Conservation (phyloP, 2,888 invertebrate species). For the Geotrupes spiniger region DNA sequence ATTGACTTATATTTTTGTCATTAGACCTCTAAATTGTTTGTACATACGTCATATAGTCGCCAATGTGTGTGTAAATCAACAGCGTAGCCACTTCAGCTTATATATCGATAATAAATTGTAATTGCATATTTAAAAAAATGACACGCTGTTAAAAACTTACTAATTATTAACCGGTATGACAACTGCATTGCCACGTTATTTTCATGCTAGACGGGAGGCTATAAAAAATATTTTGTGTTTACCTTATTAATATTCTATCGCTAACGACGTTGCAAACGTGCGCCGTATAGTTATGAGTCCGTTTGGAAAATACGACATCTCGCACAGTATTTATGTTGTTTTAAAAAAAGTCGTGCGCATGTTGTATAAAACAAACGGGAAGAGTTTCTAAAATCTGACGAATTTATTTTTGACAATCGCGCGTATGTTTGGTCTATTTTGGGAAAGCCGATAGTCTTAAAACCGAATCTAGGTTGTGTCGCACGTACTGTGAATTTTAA, state of each 20-base stretch:
- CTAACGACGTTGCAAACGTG: constrained; percentile 14
- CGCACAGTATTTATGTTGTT: constrained; percentile 17
- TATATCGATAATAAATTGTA: no score
- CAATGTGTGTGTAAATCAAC: no score
- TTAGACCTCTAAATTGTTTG: no score
- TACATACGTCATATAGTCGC: no score
- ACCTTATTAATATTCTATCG: constrained; percentile 21
- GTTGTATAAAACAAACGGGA: constrained; percentile 5
- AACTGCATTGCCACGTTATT: constrained; percentile 17
- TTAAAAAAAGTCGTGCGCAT: constrained; percentile 9
- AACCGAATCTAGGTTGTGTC: neutral
- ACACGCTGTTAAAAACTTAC: no score
- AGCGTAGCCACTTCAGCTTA: no score
- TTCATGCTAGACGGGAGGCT: constrained; percentile 13
- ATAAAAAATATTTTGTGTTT: constrained; percentile 18
- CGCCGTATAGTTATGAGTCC: constrained; percentile 14
- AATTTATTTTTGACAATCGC: constrained; percentile 7
- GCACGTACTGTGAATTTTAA: neutral
- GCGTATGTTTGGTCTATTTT: neutral
- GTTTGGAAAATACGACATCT: constrained; percentile 16
- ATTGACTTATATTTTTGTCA: no score
- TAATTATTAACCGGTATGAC: constrained; percentile 18
- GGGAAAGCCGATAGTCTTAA: neutral
- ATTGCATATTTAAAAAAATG: no score
- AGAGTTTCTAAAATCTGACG: constrained; percentile 1